Evolutionary conservation across 1,140 invertebrate species (phyloP), one percentile per base, ranked within the genome.

Genomic region (Magallana angulata): DNA sequence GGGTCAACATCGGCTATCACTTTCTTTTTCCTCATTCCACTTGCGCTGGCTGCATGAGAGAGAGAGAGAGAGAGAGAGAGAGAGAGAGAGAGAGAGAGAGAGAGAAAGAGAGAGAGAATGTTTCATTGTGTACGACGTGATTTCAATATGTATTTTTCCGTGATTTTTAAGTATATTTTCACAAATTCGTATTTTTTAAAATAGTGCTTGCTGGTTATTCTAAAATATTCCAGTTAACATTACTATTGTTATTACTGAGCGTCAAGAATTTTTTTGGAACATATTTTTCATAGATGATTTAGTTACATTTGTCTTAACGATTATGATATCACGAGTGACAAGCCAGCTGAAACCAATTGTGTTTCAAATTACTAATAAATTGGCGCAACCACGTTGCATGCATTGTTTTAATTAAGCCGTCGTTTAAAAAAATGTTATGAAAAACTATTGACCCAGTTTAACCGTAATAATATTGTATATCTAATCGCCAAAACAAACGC

Each of bases 1-100:
- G 57, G 48, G 18, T 36, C n/a, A 57, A 82, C 81, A 18, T 82
- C 48, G 48, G 57, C 57, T 7, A 82, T 82, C 18, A 57, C 81
- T 82, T 36, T 82, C 16, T 58, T 82, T n/a, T 82, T 82, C 57
- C 81, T 82, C n/a, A 58, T 82, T n/a, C 81, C 81, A 57, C 81
- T 82, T 57, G 48, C 81, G 24, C 18, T 82, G 14, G 81, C 81
- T 58, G 81, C 18, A 6, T 82, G 4, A 82, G 30, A 24, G n/a
- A 76, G 7, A 76, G 68, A 76, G 0, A 30, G 68, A 30, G 68
- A 76, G 68, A 76, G 24, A n/a, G 16, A 64, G 60, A 64, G 60
- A 64, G 14, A 64, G 14, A 64, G 60, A 64, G 14, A 64, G 60
- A 64, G 16, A 64, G 60, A 64, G 16, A 64, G 8, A 62, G 0